Conservation (phyloP, 64 coral and sea anemone species). For the Trachythela sp. region DNA sequence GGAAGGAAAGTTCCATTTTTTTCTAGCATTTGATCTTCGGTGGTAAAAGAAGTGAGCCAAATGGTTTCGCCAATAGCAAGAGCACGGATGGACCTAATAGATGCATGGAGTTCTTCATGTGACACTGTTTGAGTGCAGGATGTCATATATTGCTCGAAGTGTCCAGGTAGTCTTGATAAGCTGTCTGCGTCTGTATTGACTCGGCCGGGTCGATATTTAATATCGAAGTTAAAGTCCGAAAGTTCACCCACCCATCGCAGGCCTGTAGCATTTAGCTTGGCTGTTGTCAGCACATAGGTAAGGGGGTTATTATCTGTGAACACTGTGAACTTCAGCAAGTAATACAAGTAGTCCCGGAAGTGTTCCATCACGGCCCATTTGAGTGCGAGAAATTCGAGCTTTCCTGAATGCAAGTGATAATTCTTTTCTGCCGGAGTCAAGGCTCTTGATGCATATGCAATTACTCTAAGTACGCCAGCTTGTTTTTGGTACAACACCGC, state of each 20-base stretch:
- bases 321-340: neutral
- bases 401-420: neutral
- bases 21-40: neutral
- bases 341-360: neutral
- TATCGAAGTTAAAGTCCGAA: neutral
- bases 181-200: neutral
- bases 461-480: neutral
- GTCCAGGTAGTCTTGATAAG: neutral
- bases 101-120: neutral
- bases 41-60: neutral
- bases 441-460: neutral
- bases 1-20: neutral
- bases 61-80: neutral
- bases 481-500: neutral
- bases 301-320: neutral
- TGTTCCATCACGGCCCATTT: neutral
- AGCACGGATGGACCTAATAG: neutral
- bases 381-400: neutral
- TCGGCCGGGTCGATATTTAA: neutral
- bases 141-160: neutral
- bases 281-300: neutral
- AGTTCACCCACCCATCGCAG: neutral
- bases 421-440: neutral
- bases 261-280: neutral
- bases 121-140: neutral